phyloP scores from a whole-genome alignment of 37 sponge, comb jelly and placozoan genomes.

The Haliclona indistincta region DNA sequence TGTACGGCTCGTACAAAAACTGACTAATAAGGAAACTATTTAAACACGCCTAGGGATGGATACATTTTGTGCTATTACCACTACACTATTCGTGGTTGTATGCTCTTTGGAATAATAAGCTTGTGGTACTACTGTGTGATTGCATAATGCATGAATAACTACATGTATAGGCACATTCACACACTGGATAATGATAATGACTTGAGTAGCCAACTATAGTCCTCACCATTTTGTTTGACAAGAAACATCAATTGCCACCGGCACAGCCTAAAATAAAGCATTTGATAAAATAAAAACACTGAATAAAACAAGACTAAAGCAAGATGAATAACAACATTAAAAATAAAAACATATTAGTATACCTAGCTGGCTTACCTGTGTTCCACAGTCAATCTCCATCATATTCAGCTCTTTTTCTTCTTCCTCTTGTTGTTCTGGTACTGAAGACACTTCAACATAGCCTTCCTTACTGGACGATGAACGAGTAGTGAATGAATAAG shows the following conservation, averaged over 20 bases:
- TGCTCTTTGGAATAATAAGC: too few species aligned
- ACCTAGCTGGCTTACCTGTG: conserved; percentile 56
- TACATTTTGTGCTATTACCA: too few species aligned
- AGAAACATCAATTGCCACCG: conserved; percentile 16
- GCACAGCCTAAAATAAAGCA: conserved; percentile 52
- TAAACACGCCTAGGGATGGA: too few species aligned
- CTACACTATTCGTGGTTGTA: too few species aligned
- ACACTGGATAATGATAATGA: not conserved
- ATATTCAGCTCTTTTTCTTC: conserved; percentile 58
- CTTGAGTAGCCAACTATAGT: not conserved
- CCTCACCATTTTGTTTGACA: conserved; percentile 72
- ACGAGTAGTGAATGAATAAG: conserved; percentile 61
- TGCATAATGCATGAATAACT: not conserved
- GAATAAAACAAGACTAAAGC: too few species aligned
- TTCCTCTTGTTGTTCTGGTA: conserved; percentile 67
- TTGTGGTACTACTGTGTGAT: too few species aligned
- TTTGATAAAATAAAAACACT: not conserved
- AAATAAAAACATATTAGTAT: too few species aligned
- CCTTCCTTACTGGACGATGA: conserved; percentile 55
- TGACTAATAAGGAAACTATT: too few species aligned
- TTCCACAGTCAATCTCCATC: conserved; percentile 70
- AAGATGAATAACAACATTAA: too few species aligned
- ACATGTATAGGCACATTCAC: not conserved
- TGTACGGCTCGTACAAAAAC: too few species aligned
- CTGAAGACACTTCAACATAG: conserved; percentile 52